Base-by-base conservation (phyloP, 2,888 invertebrate genomes). In the Eristalinus aeneus region DNA sequence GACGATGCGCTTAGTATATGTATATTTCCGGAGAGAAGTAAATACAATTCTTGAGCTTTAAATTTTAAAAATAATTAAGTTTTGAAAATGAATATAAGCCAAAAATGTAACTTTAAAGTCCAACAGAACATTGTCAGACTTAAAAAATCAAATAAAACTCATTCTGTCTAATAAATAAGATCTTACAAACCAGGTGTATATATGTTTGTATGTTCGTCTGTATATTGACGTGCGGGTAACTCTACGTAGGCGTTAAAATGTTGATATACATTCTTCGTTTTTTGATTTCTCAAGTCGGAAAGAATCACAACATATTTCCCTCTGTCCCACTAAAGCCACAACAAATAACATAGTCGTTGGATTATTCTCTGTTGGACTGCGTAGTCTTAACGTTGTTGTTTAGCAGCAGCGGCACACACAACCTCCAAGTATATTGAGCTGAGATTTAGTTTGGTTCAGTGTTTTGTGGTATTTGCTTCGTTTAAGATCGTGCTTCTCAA, bases 191-290 rank as follows among this genome's bases (percentile, higher is more conserved):
- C 46, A 16, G 46, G 16, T 46, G 16, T 46, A 46, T 16, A 46
- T 46, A 46, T 46, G 3, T 16, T 16, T 6, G 16, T 46, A 46
- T 46, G 8, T 16, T 1, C 81, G 61, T 68, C 77, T 82, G 65
- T 77, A 69, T 77, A 81, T 77, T 68, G 69, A 68, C 64, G 67
- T 77, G 2, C 76, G 58, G 67, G 46, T 81, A 76, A 81, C 76
- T 76, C 81, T 85, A 86, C 81, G 86, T 86, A 86, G 86, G 86
- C 86, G 86, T 86, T 78, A 82, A 86, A 81, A 86, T 86, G 82
- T 74, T 86, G 86, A 86, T 86, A 86, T 71, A 82, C 74, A 77
- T 77, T 71, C 76, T 69, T 68, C 56, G 67, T 65, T 74, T 69
- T 74, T 82, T 74, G 56, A 78, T 74, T 69, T 77, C 73, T 74